phyloP scores from a whole-genome alignment of 2,113 vertebrate genomes.

The Corydoras sp. region DNA sequence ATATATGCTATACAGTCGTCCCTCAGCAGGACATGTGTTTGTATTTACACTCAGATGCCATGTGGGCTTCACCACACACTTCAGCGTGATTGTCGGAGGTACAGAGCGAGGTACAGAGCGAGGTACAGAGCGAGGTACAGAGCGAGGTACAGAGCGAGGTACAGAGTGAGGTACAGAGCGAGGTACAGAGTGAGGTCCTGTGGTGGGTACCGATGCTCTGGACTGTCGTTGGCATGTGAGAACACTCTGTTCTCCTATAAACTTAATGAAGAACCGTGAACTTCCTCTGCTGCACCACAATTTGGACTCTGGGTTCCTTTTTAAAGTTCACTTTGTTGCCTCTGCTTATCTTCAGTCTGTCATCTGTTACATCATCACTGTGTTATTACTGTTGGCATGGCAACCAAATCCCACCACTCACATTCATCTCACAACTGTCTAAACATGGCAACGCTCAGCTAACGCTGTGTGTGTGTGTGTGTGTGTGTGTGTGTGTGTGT shows the following conservation, averaged over 20 bases:
- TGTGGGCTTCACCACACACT: background rate
- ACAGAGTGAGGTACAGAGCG: too few species aligned
- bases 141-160: too few species aligned
- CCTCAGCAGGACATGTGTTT: too few species aligned
- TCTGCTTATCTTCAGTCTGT: constrained; percentile 7
- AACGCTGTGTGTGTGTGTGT: background rate
- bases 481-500: background rate
- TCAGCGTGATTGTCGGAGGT: background rate
- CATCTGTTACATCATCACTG: constrained; percentile 13
- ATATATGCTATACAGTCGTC: too few species aligned
- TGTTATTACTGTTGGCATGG: constrained; percentile 11
- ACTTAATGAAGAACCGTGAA: background rate
- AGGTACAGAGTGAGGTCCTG: too few species aligned
- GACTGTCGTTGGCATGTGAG: background rate
- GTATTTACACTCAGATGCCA: too few species aligned
- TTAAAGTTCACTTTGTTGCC: background rate
- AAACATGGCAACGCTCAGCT: constrained; percentile 7
- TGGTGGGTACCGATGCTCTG: background rate
- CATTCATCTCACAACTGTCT: constrained; percentile 5
- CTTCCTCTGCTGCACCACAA: background rate
- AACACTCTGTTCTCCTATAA: background rate
- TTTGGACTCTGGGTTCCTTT: background rate
- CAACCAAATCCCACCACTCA: constrained; percentile 13
- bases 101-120: background rate
- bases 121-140: too few species aligned